Evolutionary conservation across 2,113 vertebrate genomes (phyloP).

Genomic region (Syngnathus floridae): DNA sequence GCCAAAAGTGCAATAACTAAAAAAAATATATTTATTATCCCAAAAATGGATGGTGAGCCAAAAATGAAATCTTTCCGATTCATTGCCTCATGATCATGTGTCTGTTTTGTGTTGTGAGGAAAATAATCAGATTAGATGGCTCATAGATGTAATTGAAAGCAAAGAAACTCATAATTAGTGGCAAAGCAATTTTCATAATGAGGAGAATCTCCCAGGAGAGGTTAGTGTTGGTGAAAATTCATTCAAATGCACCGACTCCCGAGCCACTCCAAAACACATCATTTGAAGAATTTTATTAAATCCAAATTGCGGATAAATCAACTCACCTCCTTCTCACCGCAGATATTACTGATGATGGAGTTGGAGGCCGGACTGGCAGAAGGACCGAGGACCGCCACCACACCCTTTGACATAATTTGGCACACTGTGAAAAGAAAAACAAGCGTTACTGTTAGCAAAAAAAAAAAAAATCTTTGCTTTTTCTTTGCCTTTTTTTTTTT

Average conservation of each 20-base stretch:
- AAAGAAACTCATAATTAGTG: not conserved
- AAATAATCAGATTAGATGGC: not conserved
- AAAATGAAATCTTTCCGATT: not conserved
- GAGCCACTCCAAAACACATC: not conserved
- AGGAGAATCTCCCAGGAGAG: not conserved
- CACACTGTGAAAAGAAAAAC: conserved; percentile 77
- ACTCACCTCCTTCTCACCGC: conserved; percentile 98
- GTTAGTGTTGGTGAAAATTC: not conserved
- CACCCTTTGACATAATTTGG: conserved; percentile 96
- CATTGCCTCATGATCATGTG: not conserved
- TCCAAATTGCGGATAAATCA: not conserved
- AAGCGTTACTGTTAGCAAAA: not conserved
- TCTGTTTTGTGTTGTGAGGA: not conserved
- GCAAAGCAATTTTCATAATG: conserved; percentile 10
- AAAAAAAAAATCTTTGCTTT: not conserved
- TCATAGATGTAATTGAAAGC: not conserved
- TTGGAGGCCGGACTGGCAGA: conserved; percentile 96
- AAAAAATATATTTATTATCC: not conserved
- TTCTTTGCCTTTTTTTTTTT: too few species aligned
- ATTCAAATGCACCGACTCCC: not conserved
- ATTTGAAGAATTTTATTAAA: not conserved
- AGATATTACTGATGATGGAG: conserved; percentile 99
- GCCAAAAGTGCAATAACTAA: not conserved
- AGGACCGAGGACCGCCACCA: conserved; percentile 91
- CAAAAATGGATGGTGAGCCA: not conserved